Evolutionary conservation across 2,888 invertebrate genomes (phyloP).

Genomic region (Crossocerus cetratus): DNA sequence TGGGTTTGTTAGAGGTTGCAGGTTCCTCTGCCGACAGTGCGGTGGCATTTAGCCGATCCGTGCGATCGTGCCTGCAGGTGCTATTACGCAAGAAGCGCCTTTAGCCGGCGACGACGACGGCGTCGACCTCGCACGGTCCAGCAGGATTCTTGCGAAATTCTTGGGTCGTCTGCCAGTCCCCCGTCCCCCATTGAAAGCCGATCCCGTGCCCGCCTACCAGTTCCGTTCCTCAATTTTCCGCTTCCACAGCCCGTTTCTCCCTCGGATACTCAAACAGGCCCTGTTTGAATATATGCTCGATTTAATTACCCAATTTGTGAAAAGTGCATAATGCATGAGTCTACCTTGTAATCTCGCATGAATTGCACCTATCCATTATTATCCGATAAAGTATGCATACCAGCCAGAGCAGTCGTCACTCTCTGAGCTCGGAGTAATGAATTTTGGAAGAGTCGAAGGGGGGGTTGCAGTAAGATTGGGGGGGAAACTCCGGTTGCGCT

Average conservation of each 20-base stretch:
- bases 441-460: background rate
- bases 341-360: background rate
- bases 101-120: constrained; percentile 46
- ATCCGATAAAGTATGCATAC: background rate
- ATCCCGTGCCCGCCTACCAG: background rate
- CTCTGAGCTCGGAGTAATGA: background rate
- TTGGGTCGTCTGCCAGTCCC: constrained; percentile 32
- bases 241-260: background rate
- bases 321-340: background rate
- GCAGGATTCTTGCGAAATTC: constrained; percentile 56
- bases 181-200: constrained; percentile 50
- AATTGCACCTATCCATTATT: background rate
- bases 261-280: background rate
- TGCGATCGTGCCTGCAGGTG: constrained; percentile 54
- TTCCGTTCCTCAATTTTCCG: background rate
- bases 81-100: constrained; percentile 52
- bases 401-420: too few species aligned
- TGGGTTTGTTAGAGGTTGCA: constrained; percentile 11
- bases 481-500: background rate
- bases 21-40: constrained; percentile 43
- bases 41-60: constrained; percentile 65
- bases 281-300: background rate
- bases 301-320: constrained; percentile 1
- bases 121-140: constrained; percentile 44
- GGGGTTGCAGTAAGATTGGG: background rate